Evolutionary conservation across 2,888 invertebrate genomes (phyloP).

Genomic region (Ormyrus nitidulus): DNA sequence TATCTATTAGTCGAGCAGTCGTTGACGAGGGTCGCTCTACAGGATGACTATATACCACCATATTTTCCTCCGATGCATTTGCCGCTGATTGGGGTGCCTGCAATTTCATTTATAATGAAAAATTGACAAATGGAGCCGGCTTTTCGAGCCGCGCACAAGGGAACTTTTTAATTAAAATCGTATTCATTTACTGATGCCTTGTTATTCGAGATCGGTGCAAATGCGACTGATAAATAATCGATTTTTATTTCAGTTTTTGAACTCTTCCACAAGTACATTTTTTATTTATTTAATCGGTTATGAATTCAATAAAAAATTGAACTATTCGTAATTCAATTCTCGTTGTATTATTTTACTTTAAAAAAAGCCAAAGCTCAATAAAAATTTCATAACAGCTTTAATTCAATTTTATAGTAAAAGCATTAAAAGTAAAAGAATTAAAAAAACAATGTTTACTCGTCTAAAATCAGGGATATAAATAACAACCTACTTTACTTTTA

Average conservation of each 20-base stretch:
- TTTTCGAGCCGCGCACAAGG: slow-evolving; percentile 7
- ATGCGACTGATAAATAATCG: slow-evolving; percentile 21
- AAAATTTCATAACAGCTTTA: too few species aligned
- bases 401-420: too few species aligned
- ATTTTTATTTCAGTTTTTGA: slow-evolving; percentile 24
- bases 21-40: slow-evolving; percentile 58
- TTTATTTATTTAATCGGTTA: not conserved
- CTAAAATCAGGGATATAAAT: too few species aligned
- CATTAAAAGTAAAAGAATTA: too few species aligned
- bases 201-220: not conserved
- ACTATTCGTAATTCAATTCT: too few species aligned
- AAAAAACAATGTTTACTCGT: too few species aligned
- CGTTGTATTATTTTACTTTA: too few species aligned
- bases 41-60: slow-evolving; percentile 60
- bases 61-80: slow-evolving; percentile 60
- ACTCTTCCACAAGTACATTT: not conserved
- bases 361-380: too few species aligned
- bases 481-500: not conserved
- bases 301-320: not conserved
- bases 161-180: slow-evolving; percentile 44
- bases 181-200: slow-evolving; percentile 14
- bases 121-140: slow-evolving; percentile 41
- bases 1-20: slow-evolving; percentile 75
- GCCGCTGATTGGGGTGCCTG: slow-evolving; percentile 64
- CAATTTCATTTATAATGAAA: slow-evolving; percentile 51